phyloP scores from a whole-genome alignment of 1,140 invertebrate genomes.

The Globodera ellingtonae region DNA sequence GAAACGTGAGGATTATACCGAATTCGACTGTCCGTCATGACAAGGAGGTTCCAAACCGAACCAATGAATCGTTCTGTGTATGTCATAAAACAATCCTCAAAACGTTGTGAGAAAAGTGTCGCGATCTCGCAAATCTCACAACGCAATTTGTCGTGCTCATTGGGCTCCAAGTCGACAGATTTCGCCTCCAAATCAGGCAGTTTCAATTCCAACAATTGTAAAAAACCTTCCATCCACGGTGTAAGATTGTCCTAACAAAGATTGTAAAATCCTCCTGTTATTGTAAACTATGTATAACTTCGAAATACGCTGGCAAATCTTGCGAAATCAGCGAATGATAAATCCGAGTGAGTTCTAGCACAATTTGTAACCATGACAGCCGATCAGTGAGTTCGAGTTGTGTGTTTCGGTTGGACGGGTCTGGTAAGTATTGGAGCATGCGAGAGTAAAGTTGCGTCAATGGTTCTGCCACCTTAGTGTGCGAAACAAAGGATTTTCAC shows the following conservation, averaged over 20 bases:
- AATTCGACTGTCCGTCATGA: slow-evolving; percentile 76
- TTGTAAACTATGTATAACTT: slow-evolving; percentile 21
- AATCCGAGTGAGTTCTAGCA: slow-evolving; percentile 36
- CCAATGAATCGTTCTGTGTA: slow-evolving; percentile 87
- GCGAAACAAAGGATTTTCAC: not conserved
- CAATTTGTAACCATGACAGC: slow-evolving; percentile 41
- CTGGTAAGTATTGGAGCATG: slow-evolving; percentile 37
- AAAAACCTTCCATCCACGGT: slow-evolving; percentile 50
- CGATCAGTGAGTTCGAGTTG: slow-evolving; percentile 18
- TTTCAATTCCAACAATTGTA: slow-evolving; percentile 41
- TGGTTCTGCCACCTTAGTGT: slow-evolving; percentile 28
- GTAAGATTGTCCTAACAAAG: slow-evolving; percentile 44
- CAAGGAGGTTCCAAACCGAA: slow-evolving; percentile 81
- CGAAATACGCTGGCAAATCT: slow-evolving; percentile 52
- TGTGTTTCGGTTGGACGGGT: slow-evolving; percentile 26
- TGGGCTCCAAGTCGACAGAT: slow-evolving; percentile 80
- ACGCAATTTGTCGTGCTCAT: slow-evolving; percentile 78
- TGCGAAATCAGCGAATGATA: slow-evolving; percentile 51
- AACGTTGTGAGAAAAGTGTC: slow-evolving; percentile 90
- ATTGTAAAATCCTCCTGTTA: not conserved
- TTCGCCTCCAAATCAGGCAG: slow-evolving; percentile 20
- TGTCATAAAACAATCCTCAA: slow-evolving; percentile 90
- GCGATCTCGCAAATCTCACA: slow-evolving; percentile 92
- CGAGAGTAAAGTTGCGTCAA: slow-evolving; percentile 38
- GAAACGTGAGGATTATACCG: slow-evolving; percentile 22